Base-by-base conservation (phyloP, 37 sponge, comb jelly and placozoan genomes). In the Cladorhizidae sp. region DNA sequence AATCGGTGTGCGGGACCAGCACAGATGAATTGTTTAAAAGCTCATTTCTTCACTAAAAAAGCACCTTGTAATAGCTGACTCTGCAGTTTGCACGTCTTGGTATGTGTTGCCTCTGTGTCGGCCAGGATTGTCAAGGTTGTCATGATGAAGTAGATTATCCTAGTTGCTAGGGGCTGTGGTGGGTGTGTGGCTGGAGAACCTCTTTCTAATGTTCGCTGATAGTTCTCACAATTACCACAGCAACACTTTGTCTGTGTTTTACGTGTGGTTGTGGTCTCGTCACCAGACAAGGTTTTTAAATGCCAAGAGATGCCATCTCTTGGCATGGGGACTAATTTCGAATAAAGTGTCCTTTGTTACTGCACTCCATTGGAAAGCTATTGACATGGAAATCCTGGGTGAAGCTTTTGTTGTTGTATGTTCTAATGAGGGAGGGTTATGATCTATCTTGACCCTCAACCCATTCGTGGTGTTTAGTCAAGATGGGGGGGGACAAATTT, bases 181-280 rank as follows among this genome's bases (percentile, higher is more conserved):
- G 80, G 73, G 80, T 86, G 80, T 52, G 70, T 75, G 31, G 26
- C 43, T 70, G 20, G 78, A 79, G 79, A 67, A 74, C 89, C 78
- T 25, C 84, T 89, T 83, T 89, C 75, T 74, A 67, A 89, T 89
- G 89, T 83, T 51, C 73, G 35, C 42, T 82, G 88, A 88, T 3
- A 62, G 35, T 6, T 12, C 39, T 39, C 40, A 64, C 79, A 82
- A 82, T 82, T 74, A 69, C 74, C 77, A 50, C 82, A 70, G 82
- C 73, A 45, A 87, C 88, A 87, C 43, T 1, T 32, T 28, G 17
- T 6, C 26, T 52, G n/a, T n/a, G n/a, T n/a, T n/a, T n/a, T n/a
- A n/a, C n/a, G n/a, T n/a, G n/a, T n/a, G n/a, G n/a, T n/a, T n/a
- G n/a, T n/a, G n/a, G n/a, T n/a, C n/a, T n/a, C n/a, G n/a, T n/a